These are phyloP conservation scores for Pollenia griseotomentosa DNA, from an alignment of 2,888 invertebrate genomes.

Conservation along the genomic window DNA sequence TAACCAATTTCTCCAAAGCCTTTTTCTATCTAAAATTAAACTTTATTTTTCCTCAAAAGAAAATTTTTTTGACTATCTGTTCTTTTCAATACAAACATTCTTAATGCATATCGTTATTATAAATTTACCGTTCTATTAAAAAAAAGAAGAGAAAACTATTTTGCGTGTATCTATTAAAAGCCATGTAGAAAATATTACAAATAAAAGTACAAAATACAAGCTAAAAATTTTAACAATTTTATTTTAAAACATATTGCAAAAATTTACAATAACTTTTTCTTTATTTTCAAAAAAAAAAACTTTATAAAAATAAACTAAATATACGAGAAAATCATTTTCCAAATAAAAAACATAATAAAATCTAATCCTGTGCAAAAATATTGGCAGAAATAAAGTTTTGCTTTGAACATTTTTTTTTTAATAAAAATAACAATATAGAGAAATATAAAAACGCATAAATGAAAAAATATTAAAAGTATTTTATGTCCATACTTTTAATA, in stretches of 20 bases:
- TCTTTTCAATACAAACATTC: too few relatives aligned
- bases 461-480: slow-evolving; percentile 47
- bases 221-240: slow-evolving; percentile 55
- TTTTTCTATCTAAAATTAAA: too few relatives aligned
- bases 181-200: slow-evolving; percentile 13
- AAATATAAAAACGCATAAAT: slow-evolving; percentile 20
- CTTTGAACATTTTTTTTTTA: slow-evolving; percentile 48
- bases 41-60: too few relatives aligned
- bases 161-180: neutral
- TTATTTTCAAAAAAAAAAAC: slow-evolving; percentile 2
- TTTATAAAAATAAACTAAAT: slow-evolving; percentile 47
- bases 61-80: too few relatives aligned
- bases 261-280: slow-evolving; percentile 27
- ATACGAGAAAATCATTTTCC: slow-evolving; percentile 39
- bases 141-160: too few relatives aligned
- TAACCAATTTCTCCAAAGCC: too few relatives aligned
- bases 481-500: too few relatives aligned
- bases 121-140: too few relatives aligned
- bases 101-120: too few relatives aligned
- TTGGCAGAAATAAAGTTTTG: slow-evolving; percentile 52
- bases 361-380: slow-evolving; percentile 57
- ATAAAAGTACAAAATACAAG: neutral
- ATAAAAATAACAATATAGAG: slow-evolving; percentile 36
- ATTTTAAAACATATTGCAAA: slow-evolving; percentile 47
- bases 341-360: slow-evolving; percentile 1